phyloP scores from a whole-genome alignment of 2,888 invertebrate genomes.

The Heteromyza rotundicornis region DNA sequence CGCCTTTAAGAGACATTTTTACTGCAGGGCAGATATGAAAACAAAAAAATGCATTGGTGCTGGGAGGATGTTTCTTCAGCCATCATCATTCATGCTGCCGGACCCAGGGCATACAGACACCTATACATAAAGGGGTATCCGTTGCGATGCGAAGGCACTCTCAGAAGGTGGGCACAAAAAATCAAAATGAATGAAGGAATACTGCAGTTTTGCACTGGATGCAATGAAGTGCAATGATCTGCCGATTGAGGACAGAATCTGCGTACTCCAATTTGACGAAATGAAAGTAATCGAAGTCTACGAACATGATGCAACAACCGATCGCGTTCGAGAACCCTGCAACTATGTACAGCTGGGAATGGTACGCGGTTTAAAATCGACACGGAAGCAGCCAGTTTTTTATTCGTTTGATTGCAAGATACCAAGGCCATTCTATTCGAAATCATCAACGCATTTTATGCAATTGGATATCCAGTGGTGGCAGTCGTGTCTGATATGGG shows the following conservation, averaged over 20 bases:
- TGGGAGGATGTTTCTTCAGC: not conserved
- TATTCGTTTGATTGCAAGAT: constrained; percentile 25
- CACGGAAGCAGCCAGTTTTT: too few relatives aligned
- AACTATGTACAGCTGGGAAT: constrained; percentile 26
- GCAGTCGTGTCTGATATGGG: constrained; percentile 21
- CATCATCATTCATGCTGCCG: not conserved
- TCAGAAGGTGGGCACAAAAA: constrained; percentile 15
- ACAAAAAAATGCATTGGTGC: not conserved
- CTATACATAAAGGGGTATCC: constrained; percentile 10
- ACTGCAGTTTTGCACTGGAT: not conserved
- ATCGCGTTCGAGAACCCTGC: not conserved
- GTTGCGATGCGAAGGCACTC: not conserved
- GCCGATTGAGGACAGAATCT: constrained; percentile 19
- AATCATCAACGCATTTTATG: not conserved
- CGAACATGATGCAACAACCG: too few relatives aligned
- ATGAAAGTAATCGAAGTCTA: too few relatives aligned
- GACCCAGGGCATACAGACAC: not conserved
- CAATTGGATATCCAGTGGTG: constrained; percentile 19
- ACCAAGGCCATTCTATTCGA: not conserved
- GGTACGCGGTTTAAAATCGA: too few relatives aligned
- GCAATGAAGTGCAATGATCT: not conserved
- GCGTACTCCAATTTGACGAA: constrained; percentile 28
- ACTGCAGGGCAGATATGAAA: too few relatives aligned
- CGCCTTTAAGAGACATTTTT: too few relatives aligned
- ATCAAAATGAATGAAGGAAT: constrained; percentile 10